Evolutionary conservation across 2,113 vertebrate species (phyloP), one percentile per base, ranked within the genome.

Genomic region (Amphiprion ocellaris): DNA sequence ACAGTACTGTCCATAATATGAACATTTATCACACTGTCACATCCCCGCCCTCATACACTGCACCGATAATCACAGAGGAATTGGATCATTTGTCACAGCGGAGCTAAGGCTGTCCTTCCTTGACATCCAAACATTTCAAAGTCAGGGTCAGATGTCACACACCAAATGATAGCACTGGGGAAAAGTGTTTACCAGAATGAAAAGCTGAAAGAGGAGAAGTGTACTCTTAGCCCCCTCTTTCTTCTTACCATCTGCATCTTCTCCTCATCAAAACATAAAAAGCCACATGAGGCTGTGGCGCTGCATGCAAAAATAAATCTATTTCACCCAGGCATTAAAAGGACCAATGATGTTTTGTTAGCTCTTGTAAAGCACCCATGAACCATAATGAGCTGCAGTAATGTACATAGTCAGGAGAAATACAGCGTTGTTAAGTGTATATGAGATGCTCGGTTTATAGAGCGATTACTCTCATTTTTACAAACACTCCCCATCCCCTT

Each of bases 11-110:
- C 33, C n/a, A 60, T 72, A 62, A 19, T 68, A 47, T 14, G 56
- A 41, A 59, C 55, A 69, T 82, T 75, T 50, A 69, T 86, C 84
- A 87, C 37, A 55, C 17, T 78, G 67, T 77, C 69, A 79, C 46
- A 56, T 46, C 39, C 47, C 69, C 69, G 44, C 58, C 50, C 37
- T 70, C 24, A 21, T 46, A 61, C 68, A 50, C 6, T 23, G 30
- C 54, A 55, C 26, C 46, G 28, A 65, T 58, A 82, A 75, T 68
- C 65, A 54, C 55, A 60, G 21, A 1, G 16, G 64, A 67, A 79
- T 83, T 47, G 24, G 50, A 74, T 52, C 41, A 74, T 79, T 70
- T 58, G 46, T 79, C 59, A 81, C 56, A 47, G 11, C 52, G 39
- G 79, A 72, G 33, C 72, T 70, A 81, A 62, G 69, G 21, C 37